Evolutionary conservation across 2,888 invertebrate species (phyloP).

Genomic region (Nomada hirtipes): DNA sequence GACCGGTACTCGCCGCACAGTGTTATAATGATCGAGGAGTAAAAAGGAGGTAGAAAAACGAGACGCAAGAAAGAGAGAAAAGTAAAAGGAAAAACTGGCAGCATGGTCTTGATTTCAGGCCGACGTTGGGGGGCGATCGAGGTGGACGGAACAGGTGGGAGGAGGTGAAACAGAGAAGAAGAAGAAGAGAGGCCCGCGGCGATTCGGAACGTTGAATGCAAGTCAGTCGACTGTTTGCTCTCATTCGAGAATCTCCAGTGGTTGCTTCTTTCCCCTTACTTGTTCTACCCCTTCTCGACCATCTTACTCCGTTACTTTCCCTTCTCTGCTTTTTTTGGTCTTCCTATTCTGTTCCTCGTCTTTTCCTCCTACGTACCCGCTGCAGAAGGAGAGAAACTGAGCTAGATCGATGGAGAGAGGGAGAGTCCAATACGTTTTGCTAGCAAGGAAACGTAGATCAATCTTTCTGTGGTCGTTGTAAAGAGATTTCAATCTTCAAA

Average conservation of each 20-base stretch:
- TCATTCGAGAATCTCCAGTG: constrained; percentile 57
- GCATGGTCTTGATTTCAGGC: constrained; percentile 71
- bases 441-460: constrained; percentile 11
- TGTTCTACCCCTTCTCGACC: constrained; percentile 18
- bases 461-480: too few relatives aligned
- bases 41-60: constrained; percentile 18
- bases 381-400: too few relatives aligned
- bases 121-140: constrained; percentile 35
- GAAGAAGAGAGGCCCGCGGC: constrained; percentile 43
- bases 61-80: not conserved
- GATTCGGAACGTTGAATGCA: constrained; percentile 60
- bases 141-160: constrained; percentile 15
- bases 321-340: not conserved
- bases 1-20: constrained; percentile 62
- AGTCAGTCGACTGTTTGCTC: constrained; percentile 61
- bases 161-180: not conserved
- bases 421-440: constrained; percentile 16
- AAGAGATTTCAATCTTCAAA: too few relatives aligned
- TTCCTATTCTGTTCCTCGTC: constrained; percentile 1
- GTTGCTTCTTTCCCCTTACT: constrained; percentile 43
- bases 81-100: constrained; percentile 50
- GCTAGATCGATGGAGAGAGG: too few relatives aligned
- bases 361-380: constrained; percentile 9
- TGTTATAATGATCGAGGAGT: constrained; percentile 72
- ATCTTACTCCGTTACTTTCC: not conserved